Percentiles rank a stretch among this genome's conserved stretches.
These are phyloP conservation scores for Botrylloides violaceus DNA, from an alignment of 23 tunicate species.

Conservation along the genomic window DNA sequence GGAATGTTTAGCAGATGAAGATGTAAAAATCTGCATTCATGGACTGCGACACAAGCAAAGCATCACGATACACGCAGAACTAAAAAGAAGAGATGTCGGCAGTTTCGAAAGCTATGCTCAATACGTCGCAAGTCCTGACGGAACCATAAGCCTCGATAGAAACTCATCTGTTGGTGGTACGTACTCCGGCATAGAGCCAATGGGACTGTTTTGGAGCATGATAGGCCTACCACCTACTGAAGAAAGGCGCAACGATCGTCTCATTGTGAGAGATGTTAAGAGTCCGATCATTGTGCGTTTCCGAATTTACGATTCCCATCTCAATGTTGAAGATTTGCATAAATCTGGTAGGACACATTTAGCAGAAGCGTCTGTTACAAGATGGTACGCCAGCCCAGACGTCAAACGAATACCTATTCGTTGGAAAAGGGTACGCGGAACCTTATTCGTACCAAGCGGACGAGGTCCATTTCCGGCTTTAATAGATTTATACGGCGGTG, in stretches of 20 bases:
- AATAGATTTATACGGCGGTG: slow-evolving; percentile 6
- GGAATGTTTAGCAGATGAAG: neutral
- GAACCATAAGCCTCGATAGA: neutral
- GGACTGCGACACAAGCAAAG: neutral
- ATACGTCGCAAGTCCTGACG: neutral
- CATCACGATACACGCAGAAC: neutral
- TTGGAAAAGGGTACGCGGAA: neutral
- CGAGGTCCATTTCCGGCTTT: slow-evolving; percentile 16
- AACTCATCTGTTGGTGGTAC: neutral
- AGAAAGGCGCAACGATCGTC: neutral
- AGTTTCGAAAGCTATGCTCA: neutral
- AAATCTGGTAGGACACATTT: neutral
- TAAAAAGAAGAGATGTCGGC: neutral
- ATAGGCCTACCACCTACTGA: neutral
- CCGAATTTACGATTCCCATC: neutral
- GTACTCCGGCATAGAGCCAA: neutral
- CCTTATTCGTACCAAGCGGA: slow-evolving; percentile 3
- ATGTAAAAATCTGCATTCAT: neutral
- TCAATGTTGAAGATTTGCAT: neutral
- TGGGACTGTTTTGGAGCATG: slow-evolving; percentile 4
- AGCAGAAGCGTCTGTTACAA: neutral
- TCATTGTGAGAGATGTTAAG: neutral
- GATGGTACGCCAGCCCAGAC: neutral
- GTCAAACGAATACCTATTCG: neutral
- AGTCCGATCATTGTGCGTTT: neutral